Evolutionary conservation across 2,888 invertebrate genomes (phyloP).

Genomic region (Dryomyza anilis): DNA sequence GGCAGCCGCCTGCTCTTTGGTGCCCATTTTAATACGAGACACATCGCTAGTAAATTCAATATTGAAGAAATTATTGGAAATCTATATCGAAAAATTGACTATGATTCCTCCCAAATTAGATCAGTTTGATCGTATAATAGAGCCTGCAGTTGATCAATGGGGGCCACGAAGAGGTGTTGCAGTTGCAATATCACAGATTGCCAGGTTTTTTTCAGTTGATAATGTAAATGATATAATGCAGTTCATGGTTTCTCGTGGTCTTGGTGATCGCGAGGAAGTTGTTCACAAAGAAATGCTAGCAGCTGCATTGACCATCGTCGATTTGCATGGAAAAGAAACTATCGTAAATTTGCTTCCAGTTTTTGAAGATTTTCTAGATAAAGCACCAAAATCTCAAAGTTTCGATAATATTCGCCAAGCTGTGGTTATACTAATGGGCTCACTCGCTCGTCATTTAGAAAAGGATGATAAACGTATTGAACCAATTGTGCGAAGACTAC

Average conservation of each 20-base stretch:
- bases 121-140: slow-evolving; percentile 87
- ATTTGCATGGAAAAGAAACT: slow-evolving; percentile 87
- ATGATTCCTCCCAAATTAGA: slow-evolving; percentile 86
- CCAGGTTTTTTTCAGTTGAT: slow-evolving; percentile 68
- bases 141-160: slow-evolving; percentile 88
- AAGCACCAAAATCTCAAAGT: slow-evolving; percentile 86
- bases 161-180: slow-evolving; percentile 88
- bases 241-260: slow-evolving; percentile 84
- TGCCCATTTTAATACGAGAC: slow-evolving; percentile 68
- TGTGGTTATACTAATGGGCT: slow-evolving; percentile 96
- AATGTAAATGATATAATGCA: slow-evolving; percentile 74
- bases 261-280: slow-evolving; percentile 82
- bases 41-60: slow-evolving; percentile 64
- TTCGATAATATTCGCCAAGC: slow-evolving; percentile 94
- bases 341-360: slow-evolving; percentile 81
- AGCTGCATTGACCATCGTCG: slow-evolving; percentile 90
- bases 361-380: slow-evolving; percentile 91
- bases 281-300: slow-evolving; percentile 91
- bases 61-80: slow-evolving; percentile 70
- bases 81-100: slow-evolving; percentile 79
- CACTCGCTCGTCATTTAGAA: slow-evolving; percentile 93
- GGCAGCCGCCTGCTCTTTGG: slow-evolving; percentile 81
- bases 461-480: slow-evolving; percentile 87
- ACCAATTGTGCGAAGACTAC: slow-evolving; percentile 90
- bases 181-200: slow-evolving; percentile 78